Conservation (phyloP, 2,888 invertebrate species). For the Amiota minor region DNA sequence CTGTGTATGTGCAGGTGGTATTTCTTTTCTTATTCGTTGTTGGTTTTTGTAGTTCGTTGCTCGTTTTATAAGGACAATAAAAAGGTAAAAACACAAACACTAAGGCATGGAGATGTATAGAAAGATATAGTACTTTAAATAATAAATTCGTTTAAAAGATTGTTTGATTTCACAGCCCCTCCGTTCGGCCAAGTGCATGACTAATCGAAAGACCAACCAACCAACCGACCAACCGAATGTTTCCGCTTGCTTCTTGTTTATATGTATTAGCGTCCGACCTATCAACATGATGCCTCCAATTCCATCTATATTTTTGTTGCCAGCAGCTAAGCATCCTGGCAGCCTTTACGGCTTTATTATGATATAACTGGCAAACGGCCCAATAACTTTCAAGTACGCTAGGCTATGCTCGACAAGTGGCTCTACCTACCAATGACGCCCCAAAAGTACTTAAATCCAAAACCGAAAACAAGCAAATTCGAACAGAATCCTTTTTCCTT, state of each 20-base stretch:
- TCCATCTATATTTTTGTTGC: not conserved
- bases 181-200: no score
- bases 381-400: constrained; percentile 9
- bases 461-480: constrained; percentile 10
- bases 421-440: not conserved
- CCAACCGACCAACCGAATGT: no score
- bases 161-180: not conserved
- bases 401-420: not conserved
- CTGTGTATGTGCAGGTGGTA: not conserved
- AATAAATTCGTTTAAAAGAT: constrained; percentile 23
- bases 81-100: not conserved
- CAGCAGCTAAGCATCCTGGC: not conserved
- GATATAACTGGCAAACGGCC: constrained; percentile 11
- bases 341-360: constrained; percentile 18
- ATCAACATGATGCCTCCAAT: constrained; percentile 1
- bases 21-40: no score
- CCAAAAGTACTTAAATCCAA: not conserved
- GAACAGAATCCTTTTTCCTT: not conserved
- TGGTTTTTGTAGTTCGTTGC: no score
- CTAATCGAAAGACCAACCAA: no score
- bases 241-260: no score
- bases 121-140: constrained; percentile 17
- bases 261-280: no score
- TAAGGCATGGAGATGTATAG: not conserved
- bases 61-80: no score